Base-by-base conservation (phyloP, 2,797 vertebrate genomes). In the Ciconia nigra region DNA sequence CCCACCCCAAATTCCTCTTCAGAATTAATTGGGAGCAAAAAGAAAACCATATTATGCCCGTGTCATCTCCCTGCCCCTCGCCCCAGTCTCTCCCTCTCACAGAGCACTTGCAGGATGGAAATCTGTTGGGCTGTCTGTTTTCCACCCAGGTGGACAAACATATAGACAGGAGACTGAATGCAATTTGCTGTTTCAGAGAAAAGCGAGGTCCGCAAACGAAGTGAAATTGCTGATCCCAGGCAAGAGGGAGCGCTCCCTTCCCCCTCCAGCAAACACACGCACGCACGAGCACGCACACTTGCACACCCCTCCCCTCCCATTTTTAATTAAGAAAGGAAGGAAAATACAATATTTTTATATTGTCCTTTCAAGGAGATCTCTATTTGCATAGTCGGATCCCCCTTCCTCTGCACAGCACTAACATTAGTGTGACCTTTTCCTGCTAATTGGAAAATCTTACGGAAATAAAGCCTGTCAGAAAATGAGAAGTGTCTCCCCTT, bases 401-500 rank as follows among this genome's bases (percentile, higher is more conserved):
- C 96, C 97, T 98, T 97, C 96, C 97, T 97, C 95, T 94, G 77
- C 96, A 94, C 96, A 93, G 98, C 96, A 97, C 98, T 98, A 98
- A 98, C 98, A 98, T 98, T 98, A 98, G 97, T 93, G 96, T 98
- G 98, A 98, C 98, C 97, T 98, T 98, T 98, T 98, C 97, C 96
- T 97, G 97, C 98, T 99, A 98, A 99, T 99, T 98, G 98, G 98
- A 98, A 98, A 98, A 98, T 97, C 98, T 98, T 98, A 98, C 98
- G 96, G 98, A 98, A 98, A 98, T 99, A 98, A 98, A 98, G 98
- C 97, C 98, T 98, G 98, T 98, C 98, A 98, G 98, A 98, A 98
- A 98, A 98, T 98, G 98, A 98, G 98, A 98, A 98, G 98, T 98
- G 98, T 97, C 97, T 98, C 98, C 98, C 98, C 97, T 98, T 98